Conservation (phyloP, 1,140 invertebrate species). For the Trichonephila clavata region DNA sequence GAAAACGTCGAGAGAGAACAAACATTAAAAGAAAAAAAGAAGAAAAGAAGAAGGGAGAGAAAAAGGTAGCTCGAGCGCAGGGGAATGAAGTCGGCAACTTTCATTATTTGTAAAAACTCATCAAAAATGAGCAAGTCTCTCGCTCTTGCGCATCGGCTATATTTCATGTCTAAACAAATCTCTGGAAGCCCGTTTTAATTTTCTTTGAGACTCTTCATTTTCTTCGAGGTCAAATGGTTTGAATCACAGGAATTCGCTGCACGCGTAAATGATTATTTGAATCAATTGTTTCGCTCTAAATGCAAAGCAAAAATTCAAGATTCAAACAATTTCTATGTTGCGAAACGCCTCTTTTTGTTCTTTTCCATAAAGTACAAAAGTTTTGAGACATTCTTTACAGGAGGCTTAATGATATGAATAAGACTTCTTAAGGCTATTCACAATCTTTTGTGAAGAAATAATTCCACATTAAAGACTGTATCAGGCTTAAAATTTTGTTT, state of each 20-base stretch:
- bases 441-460: too few species aligned
- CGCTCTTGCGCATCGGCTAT: neutral
- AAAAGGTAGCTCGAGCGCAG: neutral
- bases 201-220: conserved; percentile 5
- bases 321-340: neutral
- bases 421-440: neutral
- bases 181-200: conserved; percentile 21
- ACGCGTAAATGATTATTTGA: conserved; percentile 5
- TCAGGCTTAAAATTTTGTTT: too few species aligned
- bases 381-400: neutral
- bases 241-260: neutral
- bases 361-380: neutral
- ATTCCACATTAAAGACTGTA: too few species aligned
- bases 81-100: conserved; percentile 23
- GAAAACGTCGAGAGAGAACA: neutral
- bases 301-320: neutral
- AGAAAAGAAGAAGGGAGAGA: conserved; percentile 1
- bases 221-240: neutral
- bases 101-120: conserved; percentile 42
- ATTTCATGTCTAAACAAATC: conserved; percentile 45
- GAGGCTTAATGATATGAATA: neutral
- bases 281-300: neutral
- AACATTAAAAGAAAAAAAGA: conserved; percentile 6
- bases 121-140: conserved; percentile 20
- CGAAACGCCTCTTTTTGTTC: too few species aligned